Conservation (phyloP, 2,888 invertebrate species). For the Hoplodrina blanda region DNA sequence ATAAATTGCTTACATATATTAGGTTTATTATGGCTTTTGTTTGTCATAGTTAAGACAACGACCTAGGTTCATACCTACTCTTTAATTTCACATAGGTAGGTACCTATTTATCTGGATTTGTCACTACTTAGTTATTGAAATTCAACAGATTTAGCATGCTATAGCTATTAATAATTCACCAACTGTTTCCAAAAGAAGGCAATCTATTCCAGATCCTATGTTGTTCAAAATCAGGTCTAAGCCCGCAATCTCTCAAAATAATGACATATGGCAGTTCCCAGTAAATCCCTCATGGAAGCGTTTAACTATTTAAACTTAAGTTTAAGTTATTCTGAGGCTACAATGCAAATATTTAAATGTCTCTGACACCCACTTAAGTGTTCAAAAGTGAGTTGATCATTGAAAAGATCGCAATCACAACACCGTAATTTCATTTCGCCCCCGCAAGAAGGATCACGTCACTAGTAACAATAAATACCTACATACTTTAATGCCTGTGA, state of each 20-base stretch:
- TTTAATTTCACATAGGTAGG: no score
- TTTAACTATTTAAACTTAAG: conserved; percentile 23
- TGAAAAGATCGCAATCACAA: conserved; percentile 82
- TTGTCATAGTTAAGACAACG: conserved; percentile 1
- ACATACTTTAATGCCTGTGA: conserved; percentile 66
- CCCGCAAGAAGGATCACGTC: conserved; percentile 81
- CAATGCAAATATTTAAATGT: conserved; percentile 68
- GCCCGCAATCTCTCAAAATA: conserved; percentile 1
- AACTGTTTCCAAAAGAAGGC: conserved; percentile 9
- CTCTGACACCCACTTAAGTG: conserved; percentile 72
- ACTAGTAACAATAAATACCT: conserved; percentile 72
- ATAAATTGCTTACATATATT: conserved; percentile 39
- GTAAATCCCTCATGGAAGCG: conserved; percentile 7
- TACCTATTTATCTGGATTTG: not conserved
- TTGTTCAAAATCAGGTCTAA: conserved; percentile 28
- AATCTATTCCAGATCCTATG: conserved; percentile 3
- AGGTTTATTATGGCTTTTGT: conserved; percentile 14
- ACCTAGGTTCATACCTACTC: conserved; percentile 9
- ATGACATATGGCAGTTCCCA: not conserved
- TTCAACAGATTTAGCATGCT: not conserved
- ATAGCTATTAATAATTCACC: not conserved
- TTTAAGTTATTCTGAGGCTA: conserved; percentile 43
- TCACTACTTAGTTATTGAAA: not conserved
- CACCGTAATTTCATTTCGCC: conserved; percentile 84
- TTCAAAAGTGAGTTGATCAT: conserved; percentile 78